Evolutionary conservation across 1,140 invertebrate genomes (phyloP).

Genomic region (Artemia franciscana): DNA sequence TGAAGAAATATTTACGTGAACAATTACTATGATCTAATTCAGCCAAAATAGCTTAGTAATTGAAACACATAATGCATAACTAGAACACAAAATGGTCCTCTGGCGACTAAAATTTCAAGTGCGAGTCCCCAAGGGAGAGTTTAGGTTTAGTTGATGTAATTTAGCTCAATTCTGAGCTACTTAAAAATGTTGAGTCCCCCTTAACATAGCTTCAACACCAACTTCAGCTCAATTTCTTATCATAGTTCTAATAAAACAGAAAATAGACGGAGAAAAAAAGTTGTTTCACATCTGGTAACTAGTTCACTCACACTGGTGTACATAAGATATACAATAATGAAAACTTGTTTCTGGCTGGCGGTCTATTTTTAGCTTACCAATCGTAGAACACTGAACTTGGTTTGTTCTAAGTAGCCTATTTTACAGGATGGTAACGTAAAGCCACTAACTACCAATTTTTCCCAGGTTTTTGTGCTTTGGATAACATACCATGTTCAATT

Average conservation of each 20-base stretch:
- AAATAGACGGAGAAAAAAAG: neutral
- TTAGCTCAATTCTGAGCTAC: neutral
- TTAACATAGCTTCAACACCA: neutral
- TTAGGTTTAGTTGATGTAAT: neutral
- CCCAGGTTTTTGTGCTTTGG: neutral
- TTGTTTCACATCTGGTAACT: neutral
- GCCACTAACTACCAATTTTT: no score
- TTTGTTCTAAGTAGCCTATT: neutral
- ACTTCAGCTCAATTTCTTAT: neutral
- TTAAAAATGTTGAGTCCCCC: neutral
- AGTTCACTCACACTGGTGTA: neutral
- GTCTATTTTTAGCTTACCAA: neutral
- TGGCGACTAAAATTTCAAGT: neutral
- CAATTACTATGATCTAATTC: no score
- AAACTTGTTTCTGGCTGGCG: neutral
- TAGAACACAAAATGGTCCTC: no score
- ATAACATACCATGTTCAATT: neutral
- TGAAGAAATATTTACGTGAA: no score
- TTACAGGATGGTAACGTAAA: no score
- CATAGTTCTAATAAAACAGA: neutral
- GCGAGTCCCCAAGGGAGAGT: neutral
- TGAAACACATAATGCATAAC: no score
- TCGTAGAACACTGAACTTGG: neutral
- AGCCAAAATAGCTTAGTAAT: no score
- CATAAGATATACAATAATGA: neutral